phyloP scores from a whole-genome alignment of 2,797 vertebrate genomes.

The Tenualosa ilisha region DNA sequence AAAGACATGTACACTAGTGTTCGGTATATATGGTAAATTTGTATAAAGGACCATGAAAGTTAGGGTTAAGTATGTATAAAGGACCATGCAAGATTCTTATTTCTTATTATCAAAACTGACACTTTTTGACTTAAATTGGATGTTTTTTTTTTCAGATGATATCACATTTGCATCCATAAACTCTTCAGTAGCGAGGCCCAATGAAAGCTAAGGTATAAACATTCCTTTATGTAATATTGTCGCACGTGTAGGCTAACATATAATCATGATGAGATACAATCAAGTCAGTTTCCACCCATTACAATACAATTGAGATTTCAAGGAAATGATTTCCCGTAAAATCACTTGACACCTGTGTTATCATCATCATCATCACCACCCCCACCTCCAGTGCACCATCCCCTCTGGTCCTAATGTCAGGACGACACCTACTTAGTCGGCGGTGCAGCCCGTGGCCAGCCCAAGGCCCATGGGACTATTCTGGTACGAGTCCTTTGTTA shows the following conservation, averaged over 20 bases:
- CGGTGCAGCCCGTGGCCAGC: not conserved
- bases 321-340: not conserved
- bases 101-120: not conserved
- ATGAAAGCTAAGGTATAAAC: not conserved
- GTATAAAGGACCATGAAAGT: too few species aligned
- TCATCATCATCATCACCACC: not conserved
- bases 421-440: slow-evolving; percentile 9
- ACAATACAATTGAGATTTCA: not conserved
- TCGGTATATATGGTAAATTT: not conserved
- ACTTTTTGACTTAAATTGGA: not conserved
- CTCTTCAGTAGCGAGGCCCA: not conserved
- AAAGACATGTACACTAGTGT: not conserved
- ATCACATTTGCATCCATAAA: not conserved
- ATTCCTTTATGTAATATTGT: not conserved
- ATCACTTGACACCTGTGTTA: not conserved
- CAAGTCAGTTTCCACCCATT: not conserved
- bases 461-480: not conserved
- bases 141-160: not conserved
- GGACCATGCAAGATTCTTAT: too few species aligned
- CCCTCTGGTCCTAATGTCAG: not conserved
- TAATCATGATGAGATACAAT: not conserved
- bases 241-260: not conserved
- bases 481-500: not conserved
- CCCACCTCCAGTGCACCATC: not conserved
- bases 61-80: too few species aligned